phyloP scores from a whole-genome alignment of 2,113 vertebrate species.

The Cacatua alba region DNA sequence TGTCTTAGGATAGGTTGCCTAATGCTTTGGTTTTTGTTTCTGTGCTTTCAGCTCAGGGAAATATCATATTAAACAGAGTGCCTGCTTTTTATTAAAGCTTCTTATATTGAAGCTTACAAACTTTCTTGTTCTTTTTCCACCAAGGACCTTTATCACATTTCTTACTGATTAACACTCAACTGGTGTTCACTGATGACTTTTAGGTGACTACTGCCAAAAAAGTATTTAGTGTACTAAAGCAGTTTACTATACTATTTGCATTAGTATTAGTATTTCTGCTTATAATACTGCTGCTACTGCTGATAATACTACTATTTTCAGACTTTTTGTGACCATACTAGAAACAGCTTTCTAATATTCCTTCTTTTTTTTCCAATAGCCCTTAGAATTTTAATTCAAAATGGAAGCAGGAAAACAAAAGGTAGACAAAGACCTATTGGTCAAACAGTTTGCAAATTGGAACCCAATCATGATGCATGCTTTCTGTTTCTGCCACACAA shows the following conservation, averaged over 20 bases:
- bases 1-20: background rate
- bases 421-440: accelerated
- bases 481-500: background rate
- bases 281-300: background rate
- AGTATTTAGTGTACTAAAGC: background rate
- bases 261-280: background rate
- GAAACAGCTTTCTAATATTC: background rate
- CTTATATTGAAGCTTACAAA: background rate
- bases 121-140: background rate
- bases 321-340: background rate
- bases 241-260: background rate
- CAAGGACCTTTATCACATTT: background rate
- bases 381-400: background rate
- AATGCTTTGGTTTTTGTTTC: background rate
- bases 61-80: background rate
- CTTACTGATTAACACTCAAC: background rate
- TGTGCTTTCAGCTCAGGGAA: background rate
- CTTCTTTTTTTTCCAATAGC: background rate
- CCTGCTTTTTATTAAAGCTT: background rate
- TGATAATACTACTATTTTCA: background rate
- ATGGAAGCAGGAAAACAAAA: background rate
- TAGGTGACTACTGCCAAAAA: background rate
- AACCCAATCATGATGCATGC: background rate
- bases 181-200: background rate
- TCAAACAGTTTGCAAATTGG: background rate